phyloP scores from a whole-genome alignment of 2,888 invertebrate species.

The Nephrotoma appendiculata region DNA sequence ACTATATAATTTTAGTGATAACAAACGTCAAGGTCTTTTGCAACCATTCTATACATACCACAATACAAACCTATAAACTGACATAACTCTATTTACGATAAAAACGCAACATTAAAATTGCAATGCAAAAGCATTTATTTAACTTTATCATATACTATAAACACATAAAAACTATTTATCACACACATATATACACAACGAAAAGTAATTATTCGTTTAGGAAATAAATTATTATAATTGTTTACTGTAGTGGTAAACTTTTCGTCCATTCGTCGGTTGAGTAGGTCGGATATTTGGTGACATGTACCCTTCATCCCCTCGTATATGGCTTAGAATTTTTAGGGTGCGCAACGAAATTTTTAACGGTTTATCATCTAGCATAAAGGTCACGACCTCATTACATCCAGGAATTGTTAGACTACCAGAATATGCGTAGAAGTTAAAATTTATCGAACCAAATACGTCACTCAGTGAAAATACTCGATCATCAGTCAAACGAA shows the following conservation, averaged over 20 bases:
- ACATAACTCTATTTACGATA: too few relatives aligned
- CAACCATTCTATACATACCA: too few relatives aligned
- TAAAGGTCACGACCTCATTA: neutral
- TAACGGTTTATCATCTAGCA: neutral
- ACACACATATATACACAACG: neutral
- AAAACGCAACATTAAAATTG: neutral
- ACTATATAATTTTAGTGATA: too few relatives aligned
- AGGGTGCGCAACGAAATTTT: neutral
- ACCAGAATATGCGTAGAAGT: neutral
- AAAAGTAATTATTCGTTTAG: neutral
- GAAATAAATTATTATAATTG: neutral
- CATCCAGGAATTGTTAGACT: neutral
- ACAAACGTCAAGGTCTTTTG: too few relatives aligned
- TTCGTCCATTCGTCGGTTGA: neutral
- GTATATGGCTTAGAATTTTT: neutral
- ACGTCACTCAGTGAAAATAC: neutral
- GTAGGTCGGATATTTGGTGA: neutral
- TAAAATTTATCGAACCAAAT: neutral
- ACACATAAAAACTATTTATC: neutral
- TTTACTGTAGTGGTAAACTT: neutral
- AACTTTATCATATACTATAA: neutral
- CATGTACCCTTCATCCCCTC: neutral
- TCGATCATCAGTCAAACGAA: neutral
- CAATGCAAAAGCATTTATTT: neutral
- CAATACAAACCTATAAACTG: too few relatives aligned